Conservation (phyloP, 2,888 invertebrate genomes). For the Polia nebulosa region DNA sequence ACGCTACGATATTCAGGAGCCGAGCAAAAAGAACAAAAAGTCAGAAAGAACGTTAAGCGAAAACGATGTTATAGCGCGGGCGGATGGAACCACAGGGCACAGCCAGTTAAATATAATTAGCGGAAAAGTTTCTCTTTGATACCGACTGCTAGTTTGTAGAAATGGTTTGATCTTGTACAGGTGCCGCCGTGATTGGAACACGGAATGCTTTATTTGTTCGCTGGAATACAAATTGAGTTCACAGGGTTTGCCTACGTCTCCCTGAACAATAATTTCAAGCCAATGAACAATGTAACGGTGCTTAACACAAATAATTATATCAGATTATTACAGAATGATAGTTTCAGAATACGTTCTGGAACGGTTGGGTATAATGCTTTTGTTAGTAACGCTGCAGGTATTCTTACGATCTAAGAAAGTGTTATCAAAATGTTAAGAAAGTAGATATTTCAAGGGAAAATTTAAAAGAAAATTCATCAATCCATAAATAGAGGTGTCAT, state of each 20-base stretch:
- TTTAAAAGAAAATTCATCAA: neutral
- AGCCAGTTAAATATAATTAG: slow-evolving; percentile 25
- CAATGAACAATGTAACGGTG: slow-evolving; percentile 43
- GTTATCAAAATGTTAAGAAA: neutral
- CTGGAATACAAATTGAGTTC: slow-evolving; percentile 34
- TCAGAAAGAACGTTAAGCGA: neutral
- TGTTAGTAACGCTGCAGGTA: neutral
- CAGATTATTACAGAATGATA: slow-evolving; percentile 17
- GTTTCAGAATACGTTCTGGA: slow-evolving; percentile 10
- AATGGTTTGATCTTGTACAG: slow-evolving; percentile 35
- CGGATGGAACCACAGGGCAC: no score
- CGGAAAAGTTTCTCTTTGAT: slow-evolving; percentile 22
- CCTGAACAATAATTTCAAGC: slow-evolving; percentile 44
- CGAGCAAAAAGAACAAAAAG: neutral
- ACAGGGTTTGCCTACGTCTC: slow-evolving; percentile 26
- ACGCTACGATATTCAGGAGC: neutral
- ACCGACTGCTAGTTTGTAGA: slow-evolving; percentile 7
- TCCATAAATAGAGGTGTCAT: slow-evolving; percentile 4
- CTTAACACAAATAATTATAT: slow-evolving; percentile 41
- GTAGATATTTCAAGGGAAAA: neutral
- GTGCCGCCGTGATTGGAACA: slow-evolving; percentile 16
- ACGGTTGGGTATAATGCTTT: neutral
- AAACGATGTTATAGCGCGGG: neutral
- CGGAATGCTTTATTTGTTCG: slow-evolving; percentile 29
- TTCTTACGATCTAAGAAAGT: neutral